These are phyloP conservation scores for Acanthisitta chloris DNA, from an alignment of 2,113 vertebrate genomes.

Conservation along the genomic window DNA sequence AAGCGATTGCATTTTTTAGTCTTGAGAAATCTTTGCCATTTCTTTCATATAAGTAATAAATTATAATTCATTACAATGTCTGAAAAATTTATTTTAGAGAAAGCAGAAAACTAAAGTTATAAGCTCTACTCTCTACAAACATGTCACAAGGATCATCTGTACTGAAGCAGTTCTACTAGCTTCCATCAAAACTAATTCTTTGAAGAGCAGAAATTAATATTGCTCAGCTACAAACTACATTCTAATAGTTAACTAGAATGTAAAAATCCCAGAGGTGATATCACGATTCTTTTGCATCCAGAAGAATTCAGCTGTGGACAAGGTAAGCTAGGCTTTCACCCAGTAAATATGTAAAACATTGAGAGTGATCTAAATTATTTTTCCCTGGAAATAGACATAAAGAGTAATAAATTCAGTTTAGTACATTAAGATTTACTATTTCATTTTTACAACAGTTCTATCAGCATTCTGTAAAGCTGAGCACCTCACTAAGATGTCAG, in stretches of 20 bases:
- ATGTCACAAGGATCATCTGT: not conserved
- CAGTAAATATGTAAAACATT: not conserved
- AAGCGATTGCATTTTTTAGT: not conserved
- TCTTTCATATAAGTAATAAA: not conserved
- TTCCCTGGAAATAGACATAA: not conserved
- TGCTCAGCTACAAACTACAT: not conserved
- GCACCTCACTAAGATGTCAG: not conserved
- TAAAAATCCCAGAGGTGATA: not conserved
- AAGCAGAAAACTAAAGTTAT: not conserved
- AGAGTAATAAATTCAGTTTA: not conserved
- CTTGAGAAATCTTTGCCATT: not conserved
- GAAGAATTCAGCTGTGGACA: not conserved
- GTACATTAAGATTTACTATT: not conserved
- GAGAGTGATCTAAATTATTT: not conserved
- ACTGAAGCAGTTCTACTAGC: not conserved
- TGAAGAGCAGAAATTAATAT: not conserved
- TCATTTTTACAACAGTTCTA: conserved; percentile 5
- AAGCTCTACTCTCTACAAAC: not conserved
- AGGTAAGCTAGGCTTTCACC: not conserved
- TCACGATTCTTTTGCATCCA: not conserved
- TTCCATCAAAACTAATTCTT: not conserved
- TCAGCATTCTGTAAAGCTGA: conserved; percentile 2
- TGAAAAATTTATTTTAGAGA: not conserved
- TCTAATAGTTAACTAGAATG: not conserved
- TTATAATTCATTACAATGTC: not conserved